Conservation (phyloP, 2,888 invertebrate genomes). For the Synanthedon vespiformis region DNA sequence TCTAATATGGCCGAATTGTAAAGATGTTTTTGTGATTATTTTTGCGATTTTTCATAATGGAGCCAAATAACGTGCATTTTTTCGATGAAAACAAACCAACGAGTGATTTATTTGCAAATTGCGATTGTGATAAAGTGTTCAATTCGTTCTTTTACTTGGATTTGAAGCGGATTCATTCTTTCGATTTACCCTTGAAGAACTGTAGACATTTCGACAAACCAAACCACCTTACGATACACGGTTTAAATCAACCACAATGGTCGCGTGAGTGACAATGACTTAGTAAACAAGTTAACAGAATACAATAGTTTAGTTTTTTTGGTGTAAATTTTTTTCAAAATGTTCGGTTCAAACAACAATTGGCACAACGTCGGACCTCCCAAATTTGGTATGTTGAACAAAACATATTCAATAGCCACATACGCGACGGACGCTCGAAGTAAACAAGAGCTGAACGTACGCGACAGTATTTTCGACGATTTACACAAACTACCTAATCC, state of each 20-base stretch:
- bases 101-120: conserved; percentile 29
- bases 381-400: conserved; percentile 1
- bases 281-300: conserved; percentile 25
- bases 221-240: conserved; percentile 32
- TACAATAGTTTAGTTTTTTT: conserved; percentile 21
- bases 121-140: conserved; percentile 33
- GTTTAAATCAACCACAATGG: conserved; percentile 23
- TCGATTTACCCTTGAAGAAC: conserved; percentile 25
- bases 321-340: conserved; percentile 10
- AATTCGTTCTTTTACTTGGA: conserved; percentile 12
- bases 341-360: conserved; percentile 15
- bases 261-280: conserved; percentile 34
- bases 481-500: conserved; percentile 45
- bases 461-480: conserved; percentile 31
- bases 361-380: conserved; percentile 27
- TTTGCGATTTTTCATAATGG: conserved; percentile 51
- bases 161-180: conserved; percentile 24
- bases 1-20: conserved; percentile 66
- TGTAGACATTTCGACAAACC: conserved; percentile 34
- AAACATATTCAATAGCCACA: conserved; percentile 32
- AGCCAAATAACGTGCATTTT: conserved; percentile 42
- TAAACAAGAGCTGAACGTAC: conserved; percentile 33
- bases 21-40: conserved; percentile 46
- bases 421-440: conserved; percentile 35
- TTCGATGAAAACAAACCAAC: conserved; percentile 36